Conservation (phyloP, 1,140 invertebrate genomes). For the Solen grandis region DNA sequence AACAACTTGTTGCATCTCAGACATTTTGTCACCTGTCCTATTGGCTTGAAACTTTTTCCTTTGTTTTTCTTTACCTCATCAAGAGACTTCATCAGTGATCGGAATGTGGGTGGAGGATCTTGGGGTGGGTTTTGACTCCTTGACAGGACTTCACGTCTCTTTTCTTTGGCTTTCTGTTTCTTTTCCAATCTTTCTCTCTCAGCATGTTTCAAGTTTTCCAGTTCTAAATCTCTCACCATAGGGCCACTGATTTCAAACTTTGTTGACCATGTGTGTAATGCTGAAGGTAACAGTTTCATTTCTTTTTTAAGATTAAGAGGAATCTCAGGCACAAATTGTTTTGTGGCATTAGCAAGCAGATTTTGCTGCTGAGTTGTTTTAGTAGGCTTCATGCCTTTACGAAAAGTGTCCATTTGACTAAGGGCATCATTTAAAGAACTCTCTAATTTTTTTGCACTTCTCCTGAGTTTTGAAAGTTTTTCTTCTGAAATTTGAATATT, state of each 20-base stretch:
- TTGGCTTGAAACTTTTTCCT: slow-evolving; percentile 50
- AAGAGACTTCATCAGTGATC: slow-evolving; percentile 58
- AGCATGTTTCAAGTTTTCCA: slow-evolving; percentile 25
- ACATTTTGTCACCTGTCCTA: slow-evolving; percentile 85
- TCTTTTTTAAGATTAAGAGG: slow-evolving; percentile 47
- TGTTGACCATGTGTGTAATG: slow-evolving; percentile 44
- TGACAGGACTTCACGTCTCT: slow-evolving; percentile 37
- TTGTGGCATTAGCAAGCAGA: not conserved
- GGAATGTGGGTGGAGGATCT: slow-evolving; percentile 48
- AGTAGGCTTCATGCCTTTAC: slow-evolving; percentile 54
- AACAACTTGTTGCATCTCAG: slow-evolving; percentile 76
- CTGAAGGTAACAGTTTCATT: slow-evolving; percentile 40
- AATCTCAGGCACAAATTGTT: slow-evolving; percentile 37
- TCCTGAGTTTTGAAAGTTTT: slow-evolving; percentile 66
- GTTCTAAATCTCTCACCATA: slow-evolving; percentile 44
- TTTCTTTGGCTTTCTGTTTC: slow-evolving; percentile 43
- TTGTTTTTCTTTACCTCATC: slow-evolving; percentile 61
- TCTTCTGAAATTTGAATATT: slow-evolving; percentile 71
- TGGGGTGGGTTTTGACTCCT: slow-evolving; percentile 24
- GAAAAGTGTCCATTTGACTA: slow-evolving; percentile 68
- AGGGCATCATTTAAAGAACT: slow-evolving; percentile 73
- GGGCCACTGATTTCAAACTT: slow-evolving; percentile 57
- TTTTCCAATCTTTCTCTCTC: slow-evolving; percentile 49
- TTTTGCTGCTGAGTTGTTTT: slow-evolving; percentile 34
- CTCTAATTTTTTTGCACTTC: slow-evolving; percentile 73